Evolutionary conservation across 2,888 invertebrate species (phyloP), one percentile per base, ranked within the genome.

Genomic region (Cerceris rybyensis): DNA sequence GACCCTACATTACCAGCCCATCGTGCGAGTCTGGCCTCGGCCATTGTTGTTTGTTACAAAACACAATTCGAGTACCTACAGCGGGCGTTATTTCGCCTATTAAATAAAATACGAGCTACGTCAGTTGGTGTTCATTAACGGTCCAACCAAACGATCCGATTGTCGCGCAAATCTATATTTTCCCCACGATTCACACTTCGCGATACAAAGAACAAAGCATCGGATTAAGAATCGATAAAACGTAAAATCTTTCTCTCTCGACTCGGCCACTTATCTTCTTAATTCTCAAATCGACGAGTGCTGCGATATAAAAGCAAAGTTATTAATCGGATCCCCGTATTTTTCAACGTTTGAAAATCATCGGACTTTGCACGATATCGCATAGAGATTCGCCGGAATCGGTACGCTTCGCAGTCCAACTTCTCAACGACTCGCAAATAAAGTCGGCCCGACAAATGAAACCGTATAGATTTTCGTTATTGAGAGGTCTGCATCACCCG

Each of bases 391-490:
- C 81, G 82, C 70, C 39, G 75, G 58, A 74, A 81, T 52, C 73
- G 57, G 55, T 57, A 58, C 75, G 70, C 65, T 61, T 54, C 78
- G 72, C 77, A 69, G 60, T 70, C 82, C 70, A 68, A 68, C 78
- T 83, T 72, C 74, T 82, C 83, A 76, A 83, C 85, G 87, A 87
- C 88, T 87, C 86, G 86, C 87, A 89, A 89, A 90, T 89, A 89
- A 88, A 90, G 89, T 90, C 89, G 87, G 61, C 74, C 76, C 81
- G 86, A 90, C 90, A 89, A 90, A 90, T 90, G 90, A 89, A 89
- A 89, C 87, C 87, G 88, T 90, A 90, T 89, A 90, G 89, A 90
- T 90, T 90, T 90, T 90, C 88, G 88, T 90, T 90, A 90, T 90
- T 88, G 90, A 90, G 90, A 88, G 88, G 83, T 81, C 83, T 87